Base-by-base conservation (phyloP, 1,140 invertebrate species). In the Lordiphosa stackelbergi region DNA sequence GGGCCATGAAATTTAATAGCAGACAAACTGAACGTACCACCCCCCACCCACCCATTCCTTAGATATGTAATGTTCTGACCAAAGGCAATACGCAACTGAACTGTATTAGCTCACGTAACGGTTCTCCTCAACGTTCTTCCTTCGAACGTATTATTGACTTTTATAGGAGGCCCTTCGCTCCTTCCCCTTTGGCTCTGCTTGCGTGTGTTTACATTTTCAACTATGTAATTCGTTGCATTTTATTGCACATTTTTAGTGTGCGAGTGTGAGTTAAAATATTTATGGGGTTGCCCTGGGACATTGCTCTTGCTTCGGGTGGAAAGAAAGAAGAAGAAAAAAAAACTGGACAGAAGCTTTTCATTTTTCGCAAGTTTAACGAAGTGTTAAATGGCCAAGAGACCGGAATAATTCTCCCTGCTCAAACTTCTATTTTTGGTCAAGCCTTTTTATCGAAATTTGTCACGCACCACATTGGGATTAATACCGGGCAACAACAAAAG, bases 221-320 rank as follows among this genome's bases (percentile, higher is more conserved):
- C 74, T 79, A 79, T 79, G 69, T 79, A 79, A 79, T 79, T 79
- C 74, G 74, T 70, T 79, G 74, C 74, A 79, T 79, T 79, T 79
- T 78, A 73, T 63, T 79, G 74, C 74, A 69, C 66, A 69, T 59
- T 64, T 64, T 65, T 52, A 59, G 28, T 35, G 10, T 35, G 54
- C 54, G 63, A 56, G 47, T 61, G 48, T 37, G 56, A 51, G 62
- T 53, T 69, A 56, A 77, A 79, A 79, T 78, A 79, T 79, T 79
- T 79, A 73, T 79, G 61, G 62, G 47, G 53, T 40, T 49, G 54
- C 52, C 34, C 41, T 8, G 36, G 61, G 51, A 60, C 59, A 71
- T 53, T 62, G 61, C 61, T 56, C 59, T 31, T 45, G 31, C 31
- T 43, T 24, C 22, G n/a, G 41, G 40, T 13, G 24, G 31, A 45